A percentile compares a stretch with the other conserved stretches of the same genome.
Conservation (phyloP, 2,113 vertebrate genomes). For the Erpornis zantholeuca region DNA sequence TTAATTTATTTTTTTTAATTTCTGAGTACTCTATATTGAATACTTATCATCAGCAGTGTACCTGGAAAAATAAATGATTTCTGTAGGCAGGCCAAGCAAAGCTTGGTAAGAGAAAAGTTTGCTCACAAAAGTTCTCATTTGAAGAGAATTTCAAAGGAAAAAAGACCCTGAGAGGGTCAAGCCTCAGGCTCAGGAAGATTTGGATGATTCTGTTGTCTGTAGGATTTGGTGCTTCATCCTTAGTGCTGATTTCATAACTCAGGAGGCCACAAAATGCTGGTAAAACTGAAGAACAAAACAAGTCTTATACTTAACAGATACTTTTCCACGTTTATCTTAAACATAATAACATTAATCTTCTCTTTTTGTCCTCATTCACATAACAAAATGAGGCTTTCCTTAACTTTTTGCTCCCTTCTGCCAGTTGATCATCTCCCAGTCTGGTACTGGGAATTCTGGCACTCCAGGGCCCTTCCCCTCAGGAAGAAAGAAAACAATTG, state of each 20-base stretch:
- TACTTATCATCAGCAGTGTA: neutral
- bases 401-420: neutral
- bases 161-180: neutral
- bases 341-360: neutral
- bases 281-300: neutral
- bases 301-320: neutral
- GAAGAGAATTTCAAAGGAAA: neutral
- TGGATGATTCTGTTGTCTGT: neutral
- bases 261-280: neutral
- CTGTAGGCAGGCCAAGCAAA: neutral
- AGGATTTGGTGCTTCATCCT: neutral
- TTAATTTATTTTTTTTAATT: neutral
- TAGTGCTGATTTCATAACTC: neutral
- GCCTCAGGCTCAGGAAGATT: neutral
- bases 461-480: neutral
- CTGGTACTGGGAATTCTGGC: neutral
- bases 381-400: neutral
- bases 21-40: neutral
- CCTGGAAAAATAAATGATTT: neutral
- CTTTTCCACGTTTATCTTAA: neutral
- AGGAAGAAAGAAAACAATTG: neutral
- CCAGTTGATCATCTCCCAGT: neutral
- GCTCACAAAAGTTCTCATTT: neutral
- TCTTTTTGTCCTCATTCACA: neutral
- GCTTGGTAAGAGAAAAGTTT: neutral